Evolutionary conservation across 2,888 invertebrate species (phyloP), one percentile per base, ranked within the genome.

Genomic region (Theretra japonica): DNA sequence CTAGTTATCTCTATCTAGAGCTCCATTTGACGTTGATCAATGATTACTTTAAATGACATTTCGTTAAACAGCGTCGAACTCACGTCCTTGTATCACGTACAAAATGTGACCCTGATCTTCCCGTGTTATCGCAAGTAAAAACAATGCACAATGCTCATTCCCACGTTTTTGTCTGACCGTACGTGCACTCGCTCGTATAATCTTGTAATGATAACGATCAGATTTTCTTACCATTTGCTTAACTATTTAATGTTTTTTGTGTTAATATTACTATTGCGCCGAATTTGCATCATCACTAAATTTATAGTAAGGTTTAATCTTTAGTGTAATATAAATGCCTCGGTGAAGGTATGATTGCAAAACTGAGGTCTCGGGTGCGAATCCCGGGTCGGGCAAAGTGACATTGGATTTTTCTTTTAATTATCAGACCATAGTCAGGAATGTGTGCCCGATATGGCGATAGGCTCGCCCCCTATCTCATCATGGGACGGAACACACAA

Each of bases 121-220:
- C 72, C 68, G 73, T 71, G 72, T 76, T 76, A 76, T 77, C 78
- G 69, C 59, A 73, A 53, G 76, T 71, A 82, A 80, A 81, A 79
- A 84, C 83, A 82, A 82, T 80, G 77, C 73, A 81, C 77, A 79
- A 82, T 78, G 77, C 71, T 73, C 78, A 77, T 78, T 84, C 87
- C 81, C 88, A 88, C 87, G 87, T 86, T 88, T 88, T 88, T 87
- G 79, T 85, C 73, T 56, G 76, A 77, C 78, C 79, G 78, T 77
- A 79, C 75, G 77, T 78, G 75, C 60, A 70, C 71, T n/a, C n/a
- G 19, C 53, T 62, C 81, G 79, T 80, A 83, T 87, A 84, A 79
- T 77, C 80, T 76, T 76, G 77, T 84, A 81, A 83, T 77, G 82
- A 82, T 84, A 83, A 83, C 77, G 76, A 81, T 79, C 78, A 72